Base-by-base conservation (phyloP, 2,888 invertebrate species). In the Orgyia antiqua region DNA sequence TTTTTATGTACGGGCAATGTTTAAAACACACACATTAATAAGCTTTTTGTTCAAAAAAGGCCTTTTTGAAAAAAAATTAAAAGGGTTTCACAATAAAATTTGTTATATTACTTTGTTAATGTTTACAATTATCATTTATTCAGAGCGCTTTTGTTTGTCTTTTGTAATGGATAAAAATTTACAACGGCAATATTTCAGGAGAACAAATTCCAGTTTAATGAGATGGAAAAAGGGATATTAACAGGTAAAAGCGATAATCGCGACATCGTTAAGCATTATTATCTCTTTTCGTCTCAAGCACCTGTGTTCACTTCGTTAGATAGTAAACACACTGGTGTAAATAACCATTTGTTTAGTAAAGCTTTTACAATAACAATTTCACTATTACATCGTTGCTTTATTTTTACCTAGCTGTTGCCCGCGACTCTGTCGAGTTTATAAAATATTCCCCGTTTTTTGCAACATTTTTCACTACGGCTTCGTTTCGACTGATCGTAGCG, bases 211-310 rank as follows among this genome's bases (percentile, higher is more conserved):
- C 34, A 49, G 43, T 54, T 45, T 50, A 54, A 51, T 45, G 48
- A 51, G 58, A 52, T 46, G 39, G 42, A 45, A 48, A 45, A 46
- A 57, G 49, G 43, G 42, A 33, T 37, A 61, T 61, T 58, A 61
- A 52, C 48, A 52, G 49, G 50, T 44, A 45, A 36, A n/a, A n/a
- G 41, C 11, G 29, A 37, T 29, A 42, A 37, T 42, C 29, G 40
- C 33, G 36, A 39, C 43, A 39, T 51, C 54, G 39, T 41, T 33
- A 37, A 43, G 44, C 51, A 39, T 51, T 55, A 48, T 29, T 41
- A 43, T 20, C 9, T n/a, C 8, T 5, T 20, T 9, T 45, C 41
- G 40, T 29, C 42, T 24, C 36, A 50, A 44, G 48, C 60, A 61
- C 58, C 58, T 60, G 61, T 36, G 50, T 20, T 35, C 40, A 28